Evolutionary conservation across 2,888 invertebrate species (phyloP).

Genomic region (Dusona sp.): DNA sequence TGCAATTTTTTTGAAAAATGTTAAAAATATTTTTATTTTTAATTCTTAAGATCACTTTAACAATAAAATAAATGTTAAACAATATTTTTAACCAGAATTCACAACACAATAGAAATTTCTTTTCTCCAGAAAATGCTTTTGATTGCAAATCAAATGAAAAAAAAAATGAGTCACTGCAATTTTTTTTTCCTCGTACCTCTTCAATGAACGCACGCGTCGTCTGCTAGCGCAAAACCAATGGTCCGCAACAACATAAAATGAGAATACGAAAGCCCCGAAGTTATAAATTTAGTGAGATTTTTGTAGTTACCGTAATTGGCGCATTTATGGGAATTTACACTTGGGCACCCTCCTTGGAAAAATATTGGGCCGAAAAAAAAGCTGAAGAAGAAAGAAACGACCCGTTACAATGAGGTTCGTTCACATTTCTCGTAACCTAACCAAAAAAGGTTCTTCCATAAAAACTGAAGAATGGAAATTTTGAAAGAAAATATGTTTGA

Average conservation of each 20-base stretch:
- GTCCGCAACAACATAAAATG: conserved; percentile 77
- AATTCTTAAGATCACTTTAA: no score
- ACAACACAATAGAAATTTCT: no score
- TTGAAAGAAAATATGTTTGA: background rate
- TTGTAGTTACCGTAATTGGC: conserved; percentile 84
- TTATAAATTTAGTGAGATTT: conserved; percentile 84
- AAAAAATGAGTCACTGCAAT: background rate
- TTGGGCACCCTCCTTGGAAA: conserved; percentile 85
- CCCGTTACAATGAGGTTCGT: conserved; percentile 52
- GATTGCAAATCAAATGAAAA: background rate
- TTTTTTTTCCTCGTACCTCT: background rate
- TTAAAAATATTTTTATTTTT: no score
- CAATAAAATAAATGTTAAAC: no score
- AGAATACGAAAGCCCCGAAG: conserved; percentile 84
- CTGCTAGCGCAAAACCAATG: background rate
- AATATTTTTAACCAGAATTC: no score
- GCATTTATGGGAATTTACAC: conserved; percentile 85
- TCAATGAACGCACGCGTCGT: conserved; percentile 11
- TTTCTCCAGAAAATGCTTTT: no score
- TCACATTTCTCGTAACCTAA: background rate
- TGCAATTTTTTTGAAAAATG: no score
- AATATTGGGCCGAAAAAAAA: conserved; percentile 42
- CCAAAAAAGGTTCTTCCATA: background rate
- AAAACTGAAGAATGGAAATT: background rate
- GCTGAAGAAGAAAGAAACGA: background rate